A percentile compares a stretch with the other conserved stretches of the same genome.
Conservation (phyloP, 2,797 vertebrate genomes). For the Cheirogaleus major region DNA sequence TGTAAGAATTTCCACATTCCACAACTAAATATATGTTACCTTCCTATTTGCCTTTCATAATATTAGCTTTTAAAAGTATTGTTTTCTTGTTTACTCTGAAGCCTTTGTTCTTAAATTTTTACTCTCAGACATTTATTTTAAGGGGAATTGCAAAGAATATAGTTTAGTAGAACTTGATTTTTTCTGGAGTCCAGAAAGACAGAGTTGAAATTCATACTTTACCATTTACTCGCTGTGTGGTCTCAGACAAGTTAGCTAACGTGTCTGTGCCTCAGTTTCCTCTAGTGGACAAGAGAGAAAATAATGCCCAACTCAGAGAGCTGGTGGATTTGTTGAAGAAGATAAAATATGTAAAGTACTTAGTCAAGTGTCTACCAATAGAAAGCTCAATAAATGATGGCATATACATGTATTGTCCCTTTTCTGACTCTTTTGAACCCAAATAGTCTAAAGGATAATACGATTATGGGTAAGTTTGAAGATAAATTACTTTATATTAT, state of each 20-base stretch:
- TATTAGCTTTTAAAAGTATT: background rate
- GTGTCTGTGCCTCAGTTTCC: background rate
- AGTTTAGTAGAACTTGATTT: background rate
- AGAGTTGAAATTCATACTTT: background rate
- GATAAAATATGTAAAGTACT: background rate
- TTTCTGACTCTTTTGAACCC: background rate
- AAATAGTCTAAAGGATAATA: background rate
- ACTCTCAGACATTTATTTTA: background rate
- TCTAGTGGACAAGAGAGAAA: background rate
- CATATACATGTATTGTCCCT: background rate
- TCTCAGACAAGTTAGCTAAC: background rate
- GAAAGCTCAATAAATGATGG: background rate
- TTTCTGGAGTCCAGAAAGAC: background rate
- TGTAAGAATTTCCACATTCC: background rate
- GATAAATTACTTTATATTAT: background rate
- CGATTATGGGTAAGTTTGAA: background rate
- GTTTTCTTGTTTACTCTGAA: background rate
- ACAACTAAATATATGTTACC: background rate
- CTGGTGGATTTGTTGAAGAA: background rate
- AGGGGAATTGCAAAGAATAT: background rate
- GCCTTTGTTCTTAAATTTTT: background rate
- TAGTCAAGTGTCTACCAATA: background rate
- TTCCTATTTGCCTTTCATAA: background rate
- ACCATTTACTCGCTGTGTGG: background rate
- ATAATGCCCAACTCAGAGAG: background rate